These are phyloP conservation scores for Ctena decussata DNA, from an alignment of 2,888 invertebrate species.

Conservation along the genomic window DNA sequence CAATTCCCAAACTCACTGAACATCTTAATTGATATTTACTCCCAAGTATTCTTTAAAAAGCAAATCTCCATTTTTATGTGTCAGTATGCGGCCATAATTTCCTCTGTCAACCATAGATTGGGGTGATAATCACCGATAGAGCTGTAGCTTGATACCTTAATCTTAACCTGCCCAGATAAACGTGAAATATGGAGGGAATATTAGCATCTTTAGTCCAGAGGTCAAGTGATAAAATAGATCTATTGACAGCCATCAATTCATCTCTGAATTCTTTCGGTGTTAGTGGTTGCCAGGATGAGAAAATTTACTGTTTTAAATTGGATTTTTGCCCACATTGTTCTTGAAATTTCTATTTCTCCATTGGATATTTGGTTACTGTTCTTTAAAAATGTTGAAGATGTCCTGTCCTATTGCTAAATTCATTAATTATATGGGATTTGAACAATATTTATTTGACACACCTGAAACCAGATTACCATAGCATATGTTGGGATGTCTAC, in stretches of 20 bases:
- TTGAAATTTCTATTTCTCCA: not conserved
- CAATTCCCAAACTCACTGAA: not conserved
- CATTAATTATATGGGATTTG: too few relatives aligned
- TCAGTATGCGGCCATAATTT: not conserved
- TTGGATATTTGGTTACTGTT: not conserved
- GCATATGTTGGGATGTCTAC: too few relatives aligned
- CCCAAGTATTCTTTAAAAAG: not conserved
- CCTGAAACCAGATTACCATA: too few relatives aligned
- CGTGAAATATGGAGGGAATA: conserved; percentile 11
- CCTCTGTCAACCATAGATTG: conserved; percentile 6
- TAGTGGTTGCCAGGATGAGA: not conserved
- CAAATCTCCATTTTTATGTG: conserved; percentile 10
- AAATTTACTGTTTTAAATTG: conserved; percentile 1
- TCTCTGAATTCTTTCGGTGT: not conserved
- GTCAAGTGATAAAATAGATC: conserved; percentile 4
- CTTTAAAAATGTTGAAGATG: not conserved
- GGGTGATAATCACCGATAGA: not conserved
- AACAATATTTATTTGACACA: too few relatives aligned
- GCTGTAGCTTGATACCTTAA: conserved; percentile 4
- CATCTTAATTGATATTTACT: not conserved
- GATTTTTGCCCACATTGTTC: conserved; percentile 3
- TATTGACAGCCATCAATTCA: conserved; percentile 5
- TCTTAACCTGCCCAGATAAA: conserved; percentile 14
- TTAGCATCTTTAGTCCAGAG: not conserved
- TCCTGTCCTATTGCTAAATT: not conserved